These are phyloP conservation scores for Acanthoscelides obtectus DNA, from an alignment of 2,888 invertebrate genomes.

Conservation along the genomic window DNA sequence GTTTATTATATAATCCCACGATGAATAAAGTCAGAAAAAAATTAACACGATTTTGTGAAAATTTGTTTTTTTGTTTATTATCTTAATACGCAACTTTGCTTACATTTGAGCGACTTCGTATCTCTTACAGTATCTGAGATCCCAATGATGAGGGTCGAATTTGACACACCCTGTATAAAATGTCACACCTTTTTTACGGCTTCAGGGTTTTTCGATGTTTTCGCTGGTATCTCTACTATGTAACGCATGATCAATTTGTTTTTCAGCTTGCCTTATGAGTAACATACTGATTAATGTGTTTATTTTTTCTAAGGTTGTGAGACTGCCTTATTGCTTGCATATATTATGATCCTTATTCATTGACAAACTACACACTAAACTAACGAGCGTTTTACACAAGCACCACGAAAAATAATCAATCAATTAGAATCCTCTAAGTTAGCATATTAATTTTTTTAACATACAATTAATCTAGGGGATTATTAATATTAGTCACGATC, in stretches of 20 bases:
- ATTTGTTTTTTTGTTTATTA: too few species aligned
- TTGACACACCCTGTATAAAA: too few species aligned
- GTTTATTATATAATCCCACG: too few species aligned
- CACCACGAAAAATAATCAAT: neutral
- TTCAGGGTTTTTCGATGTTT: too few species aligned
- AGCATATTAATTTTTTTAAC: neutral
- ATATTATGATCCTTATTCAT: neutral
- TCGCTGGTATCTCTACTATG: too few species aligned
- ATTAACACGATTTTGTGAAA: too few species aligned
- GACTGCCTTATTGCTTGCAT: neutral
- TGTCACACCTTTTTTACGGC: too few species aligned
- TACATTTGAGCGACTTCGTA: too few species aligned
- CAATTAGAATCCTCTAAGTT: neutral
- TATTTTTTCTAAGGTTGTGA: neutral
- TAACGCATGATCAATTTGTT: neutral
- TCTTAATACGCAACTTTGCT: too few species aligned
- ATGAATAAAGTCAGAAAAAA: too few species aligned
- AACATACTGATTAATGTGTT: neutral
- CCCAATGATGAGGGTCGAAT: too few species aligned
- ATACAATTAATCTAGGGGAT: neutral
- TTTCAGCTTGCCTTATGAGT: neutral
- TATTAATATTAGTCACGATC: neutral
- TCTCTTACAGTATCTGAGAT: too few species aligned
- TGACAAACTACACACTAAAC: neutral
- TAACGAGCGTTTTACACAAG: neutral